Conservation (phyloP, 2,113 vertebrate species). For the Ictalurus punctatus region DNA sequence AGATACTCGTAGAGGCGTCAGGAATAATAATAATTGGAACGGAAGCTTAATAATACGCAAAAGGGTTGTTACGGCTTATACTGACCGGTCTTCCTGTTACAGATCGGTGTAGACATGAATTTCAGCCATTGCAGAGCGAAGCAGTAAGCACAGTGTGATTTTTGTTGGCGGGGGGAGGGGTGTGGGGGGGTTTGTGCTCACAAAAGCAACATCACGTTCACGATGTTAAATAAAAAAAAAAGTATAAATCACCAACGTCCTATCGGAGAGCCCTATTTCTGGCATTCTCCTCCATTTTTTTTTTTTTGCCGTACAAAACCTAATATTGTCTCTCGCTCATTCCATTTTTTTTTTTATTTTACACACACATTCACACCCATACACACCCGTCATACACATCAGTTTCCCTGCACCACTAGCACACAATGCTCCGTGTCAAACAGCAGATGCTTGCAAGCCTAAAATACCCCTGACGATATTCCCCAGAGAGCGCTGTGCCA, state of each 20-base stretch:
- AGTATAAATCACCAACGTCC: not conserved
- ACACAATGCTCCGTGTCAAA: conserved; percentile 57
- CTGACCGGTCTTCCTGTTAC: not conserved
- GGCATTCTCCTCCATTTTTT: not conserved
- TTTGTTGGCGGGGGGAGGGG: not conserved
- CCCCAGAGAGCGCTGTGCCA: conserved; percentile 65
- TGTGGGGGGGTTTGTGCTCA: not conserved
- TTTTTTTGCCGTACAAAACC: not conserved
- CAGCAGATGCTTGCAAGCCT: conserved; percentile 69
- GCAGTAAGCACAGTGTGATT: not conserved
- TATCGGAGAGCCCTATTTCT: too few species aligned
- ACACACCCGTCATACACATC: not conserved
- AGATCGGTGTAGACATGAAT: not conserved
- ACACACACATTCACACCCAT: not conserved
- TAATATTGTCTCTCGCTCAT: not conserved
- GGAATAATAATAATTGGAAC: not conserved
- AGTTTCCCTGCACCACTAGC: conserved; percentile 50
- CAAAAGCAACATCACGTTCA: not conserved
- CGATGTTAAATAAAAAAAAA: not conserved
- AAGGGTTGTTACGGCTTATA: not conserved
- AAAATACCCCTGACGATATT: conserved; percentile 75
- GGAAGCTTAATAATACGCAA: not conserved
- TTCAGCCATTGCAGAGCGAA: not conserved
- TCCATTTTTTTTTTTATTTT: not conserved
- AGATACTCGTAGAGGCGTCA: not conserved